A percentile compares a stretch with the other conserved stretches of the same genome.
Conservation (phyloP, 1,140 invertebrate species). For the Drosophila bocqueti region DNA sequence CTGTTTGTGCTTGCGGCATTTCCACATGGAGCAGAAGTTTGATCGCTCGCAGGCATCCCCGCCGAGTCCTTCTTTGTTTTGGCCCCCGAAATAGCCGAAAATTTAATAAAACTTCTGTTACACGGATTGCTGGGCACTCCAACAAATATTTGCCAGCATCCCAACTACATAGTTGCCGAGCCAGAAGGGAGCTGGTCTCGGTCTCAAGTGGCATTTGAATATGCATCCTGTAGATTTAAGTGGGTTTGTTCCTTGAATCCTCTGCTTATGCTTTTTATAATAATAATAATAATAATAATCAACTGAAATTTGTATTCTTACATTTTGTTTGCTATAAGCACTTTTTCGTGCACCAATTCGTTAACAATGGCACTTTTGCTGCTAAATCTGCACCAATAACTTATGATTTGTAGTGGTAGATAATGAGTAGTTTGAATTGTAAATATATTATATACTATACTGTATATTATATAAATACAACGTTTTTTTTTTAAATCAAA, state of each 20-base stretch:
- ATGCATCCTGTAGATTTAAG: background rate
- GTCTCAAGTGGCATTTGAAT: constrained; percentile 12
- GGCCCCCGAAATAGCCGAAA: background rate
- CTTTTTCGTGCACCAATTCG: background rate
- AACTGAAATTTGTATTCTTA: background rate
- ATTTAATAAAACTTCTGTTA: constrained; percentile 14
- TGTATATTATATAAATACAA: background rate
- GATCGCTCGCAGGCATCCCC: constrained; percentile 1
- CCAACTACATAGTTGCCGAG: background rate
- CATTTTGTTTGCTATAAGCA: background rate
- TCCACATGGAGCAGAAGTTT: constrained; percentile 21
- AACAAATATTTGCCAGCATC: background rate
- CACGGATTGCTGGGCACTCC: background rate
- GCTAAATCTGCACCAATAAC: background rate
- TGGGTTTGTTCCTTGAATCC: background rate
- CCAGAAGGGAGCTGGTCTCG: background rate
- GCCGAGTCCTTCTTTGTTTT: constrained; percentile 8
- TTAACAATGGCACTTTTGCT: background rate
- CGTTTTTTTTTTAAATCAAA: background rate
- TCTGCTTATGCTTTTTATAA: background rate
- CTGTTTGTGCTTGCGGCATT: constrained; percentile 8
- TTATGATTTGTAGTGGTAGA: background rate
- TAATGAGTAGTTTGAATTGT: background rate
- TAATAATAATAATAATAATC: background rate
- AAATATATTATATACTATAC: background rate